phyloP scores from a whole-genome alignment of 2,888 invertebrate genomes.

The Caenorhabditis wallacei region DNA sequence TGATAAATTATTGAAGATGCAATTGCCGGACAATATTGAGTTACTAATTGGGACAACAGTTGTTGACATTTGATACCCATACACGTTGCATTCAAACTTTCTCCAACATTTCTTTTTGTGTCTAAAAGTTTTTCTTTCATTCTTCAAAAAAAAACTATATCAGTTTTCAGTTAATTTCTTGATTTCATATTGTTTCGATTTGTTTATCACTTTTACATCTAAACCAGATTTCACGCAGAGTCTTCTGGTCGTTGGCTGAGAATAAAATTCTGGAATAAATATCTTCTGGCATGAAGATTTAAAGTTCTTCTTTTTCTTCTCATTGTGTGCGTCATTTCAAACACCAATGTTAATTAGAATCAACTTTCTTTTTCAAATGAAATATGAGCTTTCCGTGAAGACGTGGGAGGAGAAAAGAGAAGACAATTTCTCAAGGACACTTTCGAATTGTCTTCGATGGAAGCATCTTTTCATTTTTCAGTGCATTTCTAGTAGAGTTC shows the following conservation, averaged over 20 bases:
- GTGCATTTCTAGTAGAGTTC: no score
- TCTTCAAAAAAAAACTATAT: no score
- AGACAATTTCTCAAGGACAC: constrained; percentile 27
- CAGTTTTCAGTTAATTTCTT: constrained; percentile 47
- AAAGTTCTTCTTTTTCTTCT: constrained; percentile 31
- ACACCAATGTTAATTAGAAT: constrained; percentile 52
- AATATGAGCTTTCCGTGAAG: constrained; percentile 37
- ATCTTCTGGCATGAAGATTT: constrained; percentile 20
- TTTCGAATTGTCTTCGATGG: neutral
- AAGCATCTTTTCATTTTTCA: neutral
- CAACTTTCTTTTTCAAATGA: constrained; percentile 41
- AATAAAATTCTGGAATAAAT: neutral
- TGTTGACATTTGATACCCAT: constrained; percentile 53
- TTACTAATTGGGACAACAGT: constrained; percentile 60
- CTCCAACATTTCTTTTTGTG: constrained; percentile 8
- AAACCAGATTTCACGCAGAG: constrained; percentile 41
- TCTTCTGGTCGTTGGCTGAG: constrained; percentile 36
- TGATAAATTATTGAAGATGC: constrained; percentile 55
- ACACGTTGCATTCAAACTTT: neutral
- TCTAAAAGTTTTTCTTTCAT: neutral
- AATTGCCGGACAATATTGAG: constrained; percentile 66
- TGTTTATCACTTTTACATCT: neutral
- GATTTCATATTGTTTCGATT: neutral
- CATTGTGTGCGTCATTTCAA: constrained; percentile 41
- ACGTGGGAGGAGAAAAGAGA: constrained; percentile 6